Evolutionary conservation across 2,888 invertebrate species (phyloP).

Genomic region (Macrosiphum euphorbiae): DNA sequence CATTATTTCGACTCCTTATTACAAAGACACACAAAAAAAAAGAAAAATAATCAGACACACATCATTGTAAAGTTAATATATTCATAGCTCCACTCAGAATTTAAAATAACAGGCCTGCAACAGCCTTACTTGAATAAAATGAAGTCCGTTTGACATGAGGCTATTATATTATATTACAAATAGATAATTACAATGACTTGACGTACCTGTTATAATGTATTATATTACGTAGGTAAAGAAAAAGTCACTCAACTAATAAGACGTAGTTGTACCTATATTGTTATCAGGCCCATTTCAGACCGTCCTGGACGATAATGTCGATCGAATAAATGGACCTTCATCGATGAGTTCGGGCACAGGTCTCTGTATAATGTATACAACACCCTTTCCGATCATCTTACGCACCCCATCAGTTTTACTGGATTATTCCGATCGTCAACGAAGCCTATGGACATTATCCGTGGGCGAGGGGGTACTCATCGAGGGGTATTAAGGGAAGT

Average conservation of each 20-base stretch:
- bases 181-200: background rate
- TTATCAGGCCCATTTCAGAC: background rate
- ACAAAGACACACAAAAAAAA: too few species aligned
- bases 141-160: background rate
- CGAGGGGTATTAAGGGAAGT: background rate
- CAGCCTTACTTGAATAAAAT: background rate
- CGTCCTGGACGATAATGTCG: background rate
- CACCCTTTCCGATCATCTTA: background rate
- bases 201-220: too few species aligned
- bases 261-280: background rate
- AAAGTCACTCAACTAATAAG: background rate
- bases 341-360: background rate
- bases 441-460: background rate
- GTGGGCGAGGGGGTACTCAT: background rate
- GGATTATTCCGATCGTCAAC: background rate
- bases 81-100: too few species aligned
- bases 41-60: too few species aligned
- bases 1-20: too few species aligned
- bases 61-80: too few species aligned
- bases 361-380: background rate
- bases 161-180: background rate
- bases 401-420: too few species aligned
- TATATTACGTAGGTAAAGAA: background rate
- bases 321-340: background rate
- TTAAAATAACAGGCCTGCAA: background rate